Evolutionary conservation across 1,140 invertebrate genomes (phyloP).

Genomic region (Anastrepha ludens): DNA sequence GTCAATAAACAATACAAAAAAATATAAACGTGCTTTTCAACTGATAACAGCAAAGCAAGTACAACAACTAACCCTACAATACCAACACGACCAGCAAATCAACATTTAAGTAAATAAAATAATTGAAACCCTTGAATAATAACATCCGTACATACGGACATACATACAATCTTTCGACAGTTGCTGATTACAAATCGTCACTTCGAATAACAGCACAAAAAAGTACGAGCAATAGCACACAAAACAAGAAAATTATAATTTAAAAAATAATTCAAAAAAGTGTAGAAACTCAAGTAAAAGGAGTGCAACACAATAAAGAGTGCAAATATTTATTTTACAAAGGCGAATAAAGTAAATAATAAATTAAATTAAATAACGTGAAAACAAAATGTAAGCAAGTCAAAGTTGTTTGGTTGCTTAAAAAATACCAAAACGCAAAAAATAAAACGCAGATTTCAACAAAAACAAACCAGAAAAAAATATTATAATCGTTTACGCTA

Average conservation of each 20-base stretch:
- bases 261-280: not conserved
- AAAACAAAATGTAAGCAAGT: not conserved
- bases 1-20: not conserved
- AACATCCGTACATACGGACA: too few species aligned
- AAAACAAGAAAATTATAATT: not conserved
- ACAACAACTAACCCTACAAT: too few species aligned
- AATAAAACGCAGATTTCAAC: too few species aligned
- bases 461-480: too few species aligned
- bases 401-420: too few species aligned
- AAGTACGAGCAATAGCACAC: not conserved
- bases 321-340: not conserved
- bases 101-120: too few species aligned
- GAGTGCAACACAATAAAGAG: not conserved
- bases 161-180: not conserved
- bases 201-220: not conserved
- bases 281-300: too few species aligned
- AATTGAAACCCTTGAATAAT: too few species aligned
- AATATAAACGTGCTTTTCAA: not conserved
- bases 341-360: not conserved
- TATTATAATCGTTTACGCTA: not conserved
- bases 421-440: too few species aligned
- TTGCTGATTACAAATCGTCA: not conserved
- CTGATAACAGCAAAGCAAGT: not conserved
- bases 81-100: too few species aligned
- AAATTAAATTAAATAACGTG: not conserved